Evolutionary conservation across 1,140 invertebrate species (phyloP), one percentile per base, ranked within the genome.

Genomic region (Ptiloglossa arizonensis): DNA sequence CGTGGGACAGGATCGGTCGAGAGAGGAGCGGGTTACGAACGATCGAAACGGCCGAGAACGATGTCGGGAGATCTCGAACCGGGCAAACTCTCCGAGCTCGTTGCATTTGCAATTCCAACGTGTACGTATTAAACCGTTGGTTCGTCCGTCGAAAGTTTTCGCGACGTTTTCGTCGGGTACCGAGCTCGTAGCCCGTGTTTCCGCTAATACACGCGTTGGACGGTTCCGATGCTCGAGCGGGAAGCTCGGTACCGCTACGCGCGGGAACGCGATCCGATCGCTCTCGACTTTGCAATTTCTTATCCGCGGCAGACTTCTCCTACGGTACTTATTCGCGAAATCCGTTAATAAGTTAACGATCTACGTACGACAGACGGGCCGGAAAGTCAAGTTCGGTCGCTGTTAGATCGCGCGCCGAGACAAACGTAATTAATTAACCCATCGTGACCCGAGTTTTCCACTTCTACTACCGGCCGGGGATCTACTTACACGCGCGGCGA

Each of bases 371-470:
- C 57, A 50, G 41, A 48, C 35, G 41, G 15, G n/a, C n/a, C 69
- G 35, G 56, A 17, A 11, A 41, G 29, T 52, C 59, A n/a, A 64
- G 41, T 54, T 56, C 35, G n/a, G 56, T 59, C 35, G 27, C 15
- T 32, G 59, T 19, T 29, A 52, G 70, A 52, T 64, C n/a, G 22
- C 46, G 6, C 46, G 59, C 6, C 46, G 70, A 64, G 46, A 73
- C 59, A 73, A 73, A 73, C 64, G 46, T 73, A 73, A 73, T 73
- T 73, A 73, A 73, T 73, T 73, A 64, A 73, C 59, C 57, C 70
- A 64, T 73, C 59, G 24, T 73, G 70, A 64, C 59, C 59, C 32
- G 32, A 64, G 70, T 64, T 52, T 73, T 64, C 59, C 59, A 48
- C 60, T 41, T 48, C 22, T 32, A n/a, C n/a, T n/a, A n/a, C n/a